Percentiles rank a stretch among this genome's conserved stretches.
Evolutionary conservation across 2,888 invertebrate species (phyloP).

Genomic region (Ophion slaviceki): DNA sequence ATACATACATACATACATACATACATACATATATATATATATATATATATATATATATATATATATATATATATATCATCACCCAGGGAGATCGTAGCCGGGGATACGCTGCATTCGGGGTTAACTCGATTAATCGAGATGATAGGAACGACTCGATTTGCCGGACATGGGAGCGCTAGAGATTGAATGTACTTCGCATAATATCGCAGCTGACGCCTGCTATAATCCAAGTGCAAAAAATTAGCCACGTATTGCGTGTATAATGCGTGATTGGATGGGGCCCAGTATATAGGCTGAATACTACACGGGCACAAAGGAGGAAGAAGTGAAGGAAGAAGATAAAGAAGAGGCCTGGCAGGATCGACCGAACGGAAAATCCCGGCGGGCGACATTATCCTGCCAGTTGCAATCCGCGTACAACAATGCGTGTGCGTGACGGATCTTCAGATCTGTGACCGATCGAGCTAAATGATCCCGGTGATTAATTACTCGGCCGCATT

Average conservation of each 20-base stretch:
- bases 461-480: conserved; percentile 42
- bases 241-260: conserved; percentile 2
- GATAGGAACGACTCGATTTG: conserved; percentile 59
- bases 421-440: conserved; percentile 23
- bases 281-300: conserved; percentile 7
- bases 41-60: too few species aligned
- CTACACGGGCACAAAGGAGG: not conserved
- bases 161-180: conserved; percentile 34
- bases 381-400: conserved; percentile 27
- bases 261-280: conserved; percentile 24
- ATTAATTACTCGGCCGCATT: conserved; percentile 55
- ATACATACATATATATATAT: too few species aligned
- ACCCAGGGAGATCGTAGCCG: conserved; percentile 49
- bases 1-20: too few species aligned
- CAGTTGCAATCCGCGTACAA: not conserved
- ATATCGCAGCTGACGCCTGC: conserved; percentile 19
- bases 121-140: conserved; percentile 62
- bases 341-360: conserved; percentile 11
- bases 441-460: conserved; percentile 29
- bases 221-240: conserved; percentile 46
- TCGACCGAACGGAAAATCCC: conserved; percentile 26
- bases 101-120: conserved; percentile 57
- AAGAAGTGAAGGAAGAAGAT: not conserved
- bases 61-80: not conserved
- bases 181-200: conserved; percentile 34